These are phyloP conservation scores for Columbina picui DNA, from an alignment of 2,113 vertebrate species.

Conservation along the genomic window DNA sequence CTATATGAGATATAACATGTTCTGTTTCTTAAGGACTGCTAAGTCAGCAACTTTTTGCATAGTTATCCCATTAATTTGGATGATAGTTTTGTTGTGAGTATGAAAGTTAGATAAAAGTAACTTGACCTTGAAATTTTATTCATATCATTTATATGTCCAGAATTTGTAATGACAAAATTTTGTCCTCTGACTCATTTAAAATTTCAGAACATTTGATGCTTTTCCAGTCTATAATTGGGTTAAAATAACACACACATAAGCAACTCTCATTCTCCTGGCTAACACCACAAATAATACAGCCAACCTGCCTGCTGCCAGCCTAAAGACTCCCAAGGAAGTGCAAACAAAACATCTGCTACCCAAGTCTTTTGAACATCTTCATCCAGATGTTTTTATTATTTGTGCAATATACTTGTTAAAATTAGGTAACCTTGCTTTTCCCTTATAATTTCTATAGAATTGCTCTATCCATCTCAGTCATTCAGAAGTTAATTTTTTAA, in stretches of 20 bases:
- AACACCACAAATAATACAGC: not conserved
- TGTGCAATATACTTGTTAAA: not conserved
- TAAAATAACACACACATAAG: not conserved
- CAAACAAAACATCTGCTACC: not conserved
- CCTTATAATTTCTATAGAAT: not conserved
- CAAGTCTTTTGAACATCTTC: not conserved
- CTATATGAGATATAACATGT: accelerated
- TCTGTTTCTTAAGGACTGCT: not conserved
- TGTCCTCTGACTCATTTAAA: not conserved
- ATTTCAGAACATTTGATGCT: not conserved
- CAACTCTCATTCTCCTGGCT: not conserved
- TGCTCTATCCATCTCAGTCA: not conserved
- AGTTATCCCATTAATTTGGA: not conserved
- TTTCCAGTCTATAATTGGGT: not conserved
- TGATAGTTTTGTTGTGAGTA: not conserved
- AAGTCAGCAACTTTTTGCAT: not conserved
- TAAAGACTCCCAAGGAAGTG: not conserved
- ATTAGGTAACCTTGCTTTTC: not conserved
- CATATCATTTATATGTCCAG: not conserved
- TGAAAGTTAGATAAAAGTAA: not conserved
- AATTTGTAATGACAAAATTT: not conserved
- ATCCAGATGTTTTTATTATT: not conserved
- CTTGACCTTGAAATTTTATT: not conserved
- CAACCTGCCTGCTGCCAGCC: not conserved
- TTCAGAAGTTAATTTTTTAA: not conserved